Evolutionary conservation across 1,140 invertebrate species (phyloP).

Genomic region (Bombus pascuorum): DNA sequence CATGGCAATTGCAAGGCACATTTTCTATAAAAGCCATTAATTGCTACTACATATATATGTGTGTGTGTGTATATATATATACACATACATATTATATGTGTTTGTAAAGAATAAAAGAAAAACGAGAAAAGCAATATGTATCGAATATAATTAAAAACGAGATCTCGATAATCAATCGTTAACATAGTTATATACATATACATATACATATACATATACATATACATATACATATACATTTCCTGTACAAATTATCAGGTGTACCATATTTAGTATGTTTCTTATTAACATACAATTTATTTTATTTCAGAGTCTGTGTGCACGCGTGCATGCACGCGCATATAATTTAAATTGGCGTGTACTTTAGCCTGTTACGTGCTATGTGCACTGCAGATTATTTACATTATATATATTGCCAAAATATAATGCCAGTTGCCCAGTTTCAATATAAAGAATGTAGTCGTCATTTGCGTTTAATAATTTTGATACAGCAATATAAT

Average conservation of each 20-base stretch:
- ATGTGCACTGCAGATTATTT: too few species aligned
- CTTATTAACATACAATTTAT: neutral
- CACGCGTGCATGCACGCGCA: too few species aligned
- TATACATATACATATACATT: neutral
- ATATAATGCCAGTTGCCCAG: too few species aligned
- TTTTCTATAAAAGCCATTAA: slow-evolving; percentile 52
- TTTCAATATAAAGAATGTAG: too few species aligned
- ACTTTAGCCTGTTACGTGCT: too few species aligned
- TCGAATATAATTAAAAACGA: neutral
- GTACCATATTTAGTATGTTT: neutral
- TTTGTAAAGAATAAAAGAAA: neutral
- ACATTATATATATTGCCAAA: too few species aligned
- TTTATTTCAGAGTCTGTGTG: too few species aligned
- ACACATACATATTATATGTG: neutral
- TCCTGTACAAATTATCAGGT: neutral
- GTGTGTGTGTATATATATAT: too few species aligned
- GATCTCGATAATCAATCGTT: neutral
- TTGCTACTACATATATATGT: too few species aligned
- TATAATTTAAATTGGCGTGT: too few species aligned
- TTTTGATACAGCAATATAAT: too few species aligned
- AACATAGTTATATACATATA: neutral
- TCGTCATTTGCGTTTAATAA: too few species aligned
- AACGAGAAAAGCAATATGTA: neutral
- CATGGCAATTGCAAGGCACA: slow-evolving; percentile 76
- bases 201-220: neutral